These are phyloP conservation scores for Callosobruchus maculatus DNA, from an alignment of 2,888 invertebrate genomes.

Conservation along the genomic window DNA sequence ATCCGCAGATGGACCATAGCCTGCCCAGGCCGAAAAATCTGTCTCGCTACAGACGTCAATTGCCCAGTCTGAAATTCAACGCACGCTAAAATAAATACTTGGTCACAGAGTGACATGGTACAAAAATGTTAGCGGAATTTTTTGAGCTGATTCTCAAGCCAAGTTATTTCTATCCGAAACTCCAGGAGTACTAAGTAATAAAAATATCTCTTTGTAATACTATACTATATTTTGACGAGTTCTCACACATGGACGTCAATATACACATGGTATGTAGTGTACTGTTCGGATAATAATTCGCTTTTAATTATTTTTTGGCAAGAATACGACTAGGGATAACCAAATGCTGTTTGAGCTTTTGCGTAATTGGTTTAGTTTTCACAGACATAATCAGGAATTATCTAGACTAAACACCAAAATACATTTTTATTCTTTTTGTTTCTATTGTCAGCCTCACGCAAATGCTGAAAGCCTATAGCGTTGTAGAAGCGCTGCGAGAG, in stretches of 20 bases:
- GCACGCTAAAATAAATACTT: slow-evolving; percentile 3
- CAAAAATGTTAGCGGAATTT: slow-evolving; percentile 4
- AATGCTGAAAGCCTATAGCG: too few relatives aligned
- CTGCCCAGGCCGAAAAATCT: background rate
- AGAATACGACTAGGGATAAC: background rate
- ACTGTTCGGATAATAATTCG: background rate
- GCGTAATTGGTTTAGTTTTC: background rate
- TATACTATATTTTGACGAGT: background rate
- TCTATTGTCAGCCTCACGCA: too few relatives aligned
- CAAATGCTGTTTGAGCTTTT: background rate
- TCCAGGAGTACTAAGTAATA: slow-evolving; percentile 1
- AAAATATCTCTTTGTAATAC: background rate
- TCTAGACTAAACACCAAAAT: too few relatives aligned
- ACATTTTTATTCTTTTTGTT: too few relatives aligned
- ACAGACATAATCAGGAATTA: too few relatives aligned
- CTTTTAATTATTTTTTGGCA: background rate
- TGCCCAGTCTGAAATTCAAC: background rate
- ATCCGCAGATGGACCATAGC: background rate
- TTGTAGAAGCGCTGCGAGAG: too few relatives aligned
- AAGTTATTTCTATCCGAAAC: slow-evolving; percentile 4
- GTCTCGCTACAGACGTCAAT: background rate
- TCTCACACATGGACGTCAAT: background rate
- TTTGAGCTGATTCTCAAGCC: slow-evolving; percentile 1
- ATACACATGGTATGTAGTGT: background rate
- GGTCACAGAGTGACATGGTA: slow-evolving; percentile 3